Evolutionary conservation across 2,888 invertebrate species (phyloP), one percentile per base, ranked within the genome.

Genomic region (Oxytorus armatus): DNA sequence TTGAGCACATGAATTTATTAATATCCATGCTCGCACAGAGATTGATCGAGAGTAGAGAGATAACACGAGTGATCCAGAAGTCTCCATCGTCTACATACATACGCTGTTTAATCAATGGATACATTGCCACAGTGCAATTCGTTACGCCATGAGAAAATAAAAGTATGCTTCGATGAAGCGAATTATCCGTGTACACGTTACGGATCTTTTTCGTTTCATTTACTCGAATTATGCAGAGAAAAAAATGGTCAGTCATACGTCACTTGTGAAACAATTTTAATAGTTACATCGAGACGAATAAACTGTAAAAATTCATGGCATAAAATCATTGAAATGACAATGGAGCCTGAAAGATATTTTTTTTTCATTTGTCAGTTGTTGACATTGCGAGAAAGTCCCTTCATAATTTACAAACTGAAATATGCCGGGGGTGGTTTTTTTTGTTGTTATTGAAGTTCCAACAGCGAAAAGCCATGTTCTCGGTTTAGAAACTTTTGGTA

Each of bases 1-100:
- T 29, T 29, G 39, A 49, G 49, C 10, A 49, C 23, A 78, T 51
- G 51, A 72, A 63, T 73, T 78, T 68, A 68, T 78, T 63, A 73
- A 73, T 78, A 68, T 73, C 44, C 2, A 51, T 23, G 51, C 42
- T 61, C 36, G 29, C 33, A 36, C 36, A 18, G 36, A 68, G 36
- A 68, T 73, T 53, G 66, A 78, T 66, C 36, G 39, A 63, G 63
- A 51, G 55, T 11, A n/a, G 14, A 21, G 49, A 44, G 25, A 51
- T 53, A 69, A 51, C n/a, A n/a, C 29, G 47, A 23, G 39, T 55
- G n/a, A 68, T 39, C 21, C 51, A 68, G 39, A 39, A 0, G n/a
- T n/a, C n/a, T n/a, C n/a, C n/a, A 23, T n/a, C 23, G 23, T 8
- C 4, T 5, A 36, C 10, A 14, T 29, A 5, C 39, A n/a, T 18